phyloP scores from a whole-genome alignment of 2,888 invertebrate species.

The Geophilus truncorum region DNA sequence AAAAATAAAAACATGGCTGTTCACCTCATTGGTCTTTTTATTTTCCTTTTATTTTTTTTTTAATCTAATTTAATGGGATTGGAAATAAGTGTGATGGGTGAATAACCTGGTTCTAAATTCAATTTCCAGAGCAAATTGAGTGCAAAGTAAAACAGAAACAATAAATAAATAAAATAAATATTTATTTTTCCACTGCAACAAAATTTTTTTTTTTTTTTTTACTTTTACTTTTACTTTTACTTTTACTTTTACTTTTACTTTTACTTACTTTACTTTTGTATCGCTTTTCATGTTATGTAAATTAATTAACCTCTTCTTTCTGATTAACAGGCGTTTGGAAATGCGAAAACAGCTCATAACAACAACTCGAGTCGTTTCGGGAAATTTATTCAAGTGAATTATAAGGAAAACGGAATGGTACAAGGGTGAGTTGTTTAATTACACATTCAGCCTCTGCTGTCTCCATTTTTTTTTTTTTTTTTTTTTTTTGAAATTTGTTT shows the following conservation, averaged over 20 bases:
- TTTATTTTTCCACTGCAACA: too few species aligned
- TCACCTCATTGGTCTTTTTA: too few species aligned
- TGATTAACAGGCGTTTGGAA: conserved; percentile 75
- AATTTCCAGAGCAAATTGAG: not conserved
- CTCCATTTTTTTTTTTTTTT: not conserved
- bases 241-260: too few species aligned
- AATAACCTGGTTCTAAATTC: not conserved
- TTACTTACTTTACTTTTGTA: too few species aligned
- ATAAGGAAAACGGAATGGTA: conserved; percentile 97
- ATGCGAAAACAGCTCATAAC: conserved; percentile 95
- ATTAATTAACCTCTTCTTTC: not conserved
- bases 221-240: too few species aligned
- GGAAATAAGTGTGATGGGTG: too few species aligned
- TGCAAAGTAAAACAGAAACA: not conserved
- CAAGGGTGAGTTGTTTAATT: conserved; percentile 63
- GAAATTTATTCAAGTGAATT: conserved; percentile 96
- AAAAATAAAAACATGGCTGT: too few species aligned
- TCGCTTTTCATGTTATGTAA: not conserved
- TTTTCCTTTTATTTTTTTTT: too few species aligned
- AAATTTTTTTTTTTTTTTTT: too few species aligned
- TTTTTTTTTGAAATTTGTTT: too few species aligned
- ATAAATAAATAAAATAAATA: not conserved
- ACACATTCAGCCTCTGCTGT: not conserved
- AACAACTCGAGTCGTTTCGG: conserved; percentile 96
- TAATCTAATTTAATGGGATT: too few species aligned